Evolutionary conservation across 2,113 vertebrate genomes (phyloP), one percentile per base, ranked within the genome.

Genomic region (Bothrops jararaca): DNA sequence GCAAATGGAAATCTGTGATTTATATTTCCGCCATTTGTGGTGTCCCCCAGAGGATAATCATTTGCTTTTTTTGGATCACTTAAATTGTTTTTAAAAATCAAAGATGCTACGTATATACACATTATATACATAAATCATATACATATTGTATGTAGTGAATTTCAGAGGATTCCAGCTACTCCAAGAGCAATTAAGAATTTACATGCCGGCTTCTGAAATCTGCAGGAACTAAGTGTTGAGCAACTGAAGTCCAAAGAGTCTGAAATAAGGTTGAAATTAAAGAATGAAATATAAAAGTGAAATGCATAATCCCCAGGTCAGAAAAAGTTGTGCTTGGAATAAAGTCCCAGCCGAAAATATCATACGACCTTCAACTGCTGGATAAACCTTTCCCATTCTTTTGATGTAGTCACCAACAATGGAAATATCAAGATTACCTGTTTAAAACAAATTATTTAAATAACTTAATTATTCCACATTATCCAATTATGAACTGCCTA

Each of bases 341-440:
- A 39, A 22, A 42, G 88, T 97, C 89, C 94, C 96, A 58, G 96
- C 96, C 91, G 96, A 96, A 96, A 99, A 96, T 52, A 90, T 97
- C 92, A 99, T 98, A 64, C 99, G 98, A 57, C 98, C 98, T 96
- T 99, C 99, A 13, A 99, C 95, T 18, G 97, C 96, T 39, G 99
- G 98, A 94, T 98, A 98, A 93, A 99, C 96, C 60, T 93, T 97
- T 96, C 97, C 94, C 95, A 98, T 98, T 94, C 97, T 97, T 18
- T 54, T 10, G 94, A 99, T 98, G 96, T 98, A 99, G 64, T 91
- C 94, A 26, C 98, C 96, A 93, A 99, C 93, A 1, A 99, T 98
- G 0, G 97, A 96, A 58, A 98, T 91, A 94, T 99, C 99, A 89
- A 98, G 94, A 90, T 99, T 97, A 87, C 99, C 99, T 99, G 7